Evolutionary conservation across 2,888 invertebrate genomes (phyloP).

Genomic region (Iselma pallidipennis): DNA sequence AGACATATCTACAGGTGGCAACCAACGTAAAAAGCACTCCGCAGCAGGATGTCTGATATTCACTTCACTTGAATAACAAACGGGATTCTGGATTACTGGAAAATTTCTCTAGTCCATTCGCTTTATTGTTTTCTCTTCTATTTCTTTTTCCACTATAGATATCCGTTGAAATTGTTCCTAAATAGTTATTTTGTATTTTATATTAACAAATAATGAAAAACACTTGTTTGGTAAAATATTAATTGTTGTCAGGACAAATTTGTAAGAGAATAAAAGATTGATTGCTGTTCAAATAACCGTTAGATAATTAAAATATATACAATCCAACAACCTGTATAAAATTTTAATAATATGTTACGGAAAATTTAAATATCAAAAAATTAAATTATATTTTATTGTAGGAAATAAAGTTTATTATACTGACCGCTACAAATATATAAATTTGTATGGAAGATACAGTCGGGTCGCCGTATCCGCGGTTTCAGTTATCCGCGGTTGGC

Average conservation of each 20-base stretch:
- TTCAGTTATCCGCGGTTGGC: too few relatives aligned
- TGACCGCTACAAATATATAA: not conserved
- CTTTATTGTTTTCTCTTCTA: conserved; percentile 1
- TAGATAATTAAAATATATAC: conserved; percentile 20
- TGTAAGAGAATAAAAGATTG: conserved; percentile 11
- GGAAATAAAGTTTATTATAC: not conserved
- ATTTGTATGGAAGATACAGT: too few relatives aligned
- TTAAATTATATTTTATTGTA: not conserved
- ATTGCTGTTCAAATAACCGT: conserved; percentile 19
- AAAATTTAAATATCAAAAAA: not conserved
- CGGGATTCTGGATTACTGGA: conserved; percentile 6
- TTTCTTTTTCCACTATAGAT: not conserved
- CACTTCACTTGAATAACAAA: conserved; percentile 36
- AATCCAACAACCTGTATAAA: too few relatives aligned
- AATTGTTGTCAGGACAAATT: not conserved
- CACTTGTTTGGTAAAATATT: not conserved
- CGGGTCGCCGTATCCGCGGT: too few relatives aligned
- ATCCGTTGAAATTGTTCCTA: too few relatives aligned
- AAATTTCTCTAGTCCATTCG: not conserved
- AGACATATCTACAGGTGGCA: conserved; percentile 40
- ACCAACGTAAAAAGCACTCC: conserved; percentile 33
- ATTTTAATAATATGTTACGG: not conserved
- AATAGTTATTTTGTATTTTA: too few relatives aligned
- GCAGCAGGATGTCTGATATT: conserved; percentile 27
- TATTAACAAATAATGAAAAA: conserved; percentile 3